Percentiles rank a stretch among this genome's conserved stretches.
These are phyloP conservation scores for Diplosoma virens DNA, from an alignment of 23 tunicate genomes.

Conservation along the genomic window DNA sequence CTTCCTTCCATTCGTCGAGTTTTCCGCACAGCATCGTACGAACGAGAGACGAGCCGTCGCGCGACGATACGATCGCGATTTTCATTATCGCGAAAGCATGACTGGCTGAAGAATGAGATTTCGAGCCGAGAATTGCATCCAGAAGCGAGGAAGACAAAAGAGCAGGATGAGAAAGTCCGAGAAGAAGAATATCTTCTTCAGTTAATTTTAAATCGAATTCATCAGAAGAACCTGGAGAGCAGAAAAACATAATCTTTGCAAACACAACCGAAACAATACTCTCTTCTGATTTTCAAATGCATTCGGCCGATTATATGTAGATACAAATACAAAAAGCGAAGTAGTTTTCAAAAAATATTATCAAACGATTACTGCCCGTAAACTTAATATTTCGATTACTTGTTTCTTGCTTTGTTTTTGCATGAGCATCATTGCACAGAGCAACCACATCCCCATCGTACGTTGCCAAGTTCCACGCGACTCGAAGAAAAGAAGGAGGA, in stretches of 20 bases:
- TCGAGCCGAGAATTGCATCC: conserved; percentile 38
- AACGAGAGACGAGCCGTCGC: not conserved
- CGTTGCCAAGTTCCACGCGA: conserved; percentile 47
- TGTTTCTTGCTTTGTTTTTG: not conserved
- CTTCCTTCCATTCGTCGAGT: conserved; percentile 44
- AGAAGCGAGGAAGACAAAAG: conserved; percentile 19
- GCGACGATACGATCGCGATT: conserved; percentile 34
- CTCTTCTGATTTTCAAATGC: too few species aligned
- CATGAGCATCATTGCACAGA: not conserved
- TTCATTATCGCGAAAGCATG: conserved; percentile 54
- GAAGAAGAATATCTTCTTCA: conserved; percentile 25
- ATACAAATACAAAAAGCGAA: too few species aligned
- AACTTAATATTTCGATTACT: not conserved
- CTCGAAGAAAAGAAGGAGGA: conserved; percentile 48
- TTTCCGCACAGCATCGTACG: conserved; percentile 15
- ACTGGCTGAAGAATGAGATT: conserved; percentile 56
- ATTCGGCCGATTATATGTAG: too few species aligned
- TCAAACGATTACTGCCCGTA: too few species aligned
- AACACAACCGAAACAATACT: too few species aligned
- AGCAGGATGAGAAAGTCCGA: conserved; percentile 40
- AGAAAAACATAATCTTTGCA: too few species aligned
- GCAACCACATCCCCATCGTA: conserved; percentile 30
- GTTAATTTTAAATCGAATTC: conserved; percentile 24
- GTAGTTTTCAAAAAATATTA: too few species aligned
- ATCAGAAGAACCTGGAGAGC: not conserved